A percentile compares a stretch with the other conserved stretches of the same genome.
Conservation (phyloP, 2,888 invertebrate species). For the Pollenia angustigena region DNA sequence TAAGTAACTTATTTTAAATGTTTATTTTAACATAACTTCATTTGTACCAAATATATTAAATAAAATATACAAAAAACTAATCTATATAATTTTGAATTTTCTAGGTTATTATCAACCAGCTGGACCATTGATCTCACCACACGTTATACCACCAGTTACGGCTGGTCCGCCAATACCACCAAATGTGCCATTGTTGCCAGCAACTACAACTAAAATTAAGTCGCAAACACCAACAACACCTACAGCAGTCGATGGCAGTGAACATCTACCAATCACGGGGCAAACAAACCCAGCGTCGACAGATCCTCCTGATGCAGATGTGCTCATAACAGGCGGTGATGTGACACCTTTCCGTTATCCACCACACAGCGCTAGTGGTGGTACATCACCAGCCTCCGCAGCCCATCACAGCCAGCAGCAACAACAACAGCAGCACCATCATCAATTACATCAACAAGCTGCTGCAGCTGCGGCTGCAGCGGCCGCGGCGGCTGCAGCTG, state of each 20-base stretch:
- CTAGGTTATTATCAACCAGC: slow-evolving; percentile 96
- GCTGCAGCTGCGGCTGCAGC: slow-evolving; percentile 80
- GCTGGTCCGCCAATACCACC: slow-evolving; percentile 78
- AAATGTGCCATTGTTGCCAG: slow-evolving; percentile 75
- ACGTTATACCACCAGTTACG: slow-evolving; percentile 85
- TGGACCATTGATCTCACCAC: slow-evolving; percentile 93
- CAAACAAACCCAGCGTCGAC: slow-evolving; percentile 65
- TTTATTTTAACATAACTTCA: too few relatives aligned
- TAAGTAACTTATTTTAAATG: too few relatives aligned
- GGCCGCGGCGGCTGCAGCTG: slow-evolving; percentile 81
- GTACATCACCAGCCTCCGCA: slow-evolving; percentile 70
- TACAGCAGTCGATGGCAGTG: slow-evolving; percentile 76
- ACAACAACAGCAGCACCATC: slow-evolving; percentile 80
- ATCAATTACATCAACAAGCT: slow-evolving; percentile 79
- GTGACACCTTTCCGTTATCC: slow-evolving; percentile 81
- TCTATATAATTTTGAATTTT: slow-evolving; percentile 69
- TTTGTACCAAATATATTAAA: too few relatives aligned
- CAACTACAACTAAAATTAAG: slow-evolving; percentile 74
- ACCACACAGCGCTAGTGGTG: slow-evolving; percentile 74
- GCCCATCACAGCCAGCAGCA: slow-evolving; percentile 74
- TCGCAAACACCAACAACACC: slow-evolving; percentile 84
- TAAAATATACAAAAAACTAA: too few relatives aligned
- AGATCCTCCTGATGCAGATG: slow-evolving; percentile 79
- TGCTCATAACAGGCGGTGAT: slow-evolving; percentile 81
- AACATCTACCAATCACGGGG: slow-evolving; percentile 39